Evolutionary conservation across 2,888 invertebrate genomes (phyloP).

Genomic region (Amphipoea lucens): DNA sequence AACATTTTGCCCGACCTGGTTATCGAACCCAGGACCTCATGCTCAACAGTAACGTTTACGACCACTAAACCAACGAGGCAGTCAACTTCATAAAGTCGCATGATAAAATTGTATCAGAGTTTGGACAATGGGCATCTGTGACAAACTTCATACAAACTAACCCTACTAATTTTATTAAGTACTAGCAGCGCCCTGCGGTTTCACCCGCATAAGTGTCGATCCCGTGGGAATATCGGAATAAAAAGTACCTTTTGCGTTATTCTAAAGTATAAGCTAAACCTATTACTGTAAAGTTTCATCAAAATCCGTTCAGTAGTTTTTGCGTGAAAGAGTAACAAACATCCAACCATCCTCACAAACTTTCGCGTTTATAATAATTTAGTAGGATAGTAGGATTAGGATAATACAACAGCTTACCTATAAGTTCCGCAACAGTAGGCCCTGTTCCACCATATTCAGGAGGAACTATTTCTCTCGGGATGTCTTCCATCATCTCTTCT

Average conservation of each 20-base stretch:
- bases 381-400: too few relatives aligned
- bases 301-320: too few relatives aligned
- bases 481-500: conserved; percentile 88
- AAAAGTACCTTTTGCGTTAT: too few relatives aligned
- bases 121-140: neutral
- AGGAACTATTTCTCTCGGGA: conserved; percentile 91
- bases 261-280: too few relatives aligned
- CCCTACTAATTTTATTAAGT: neutral
- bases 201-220: too few relatives aligned
- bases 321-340: too few relatives aligned
- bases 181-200: too few relatives aligned
- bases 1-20: accelerated
- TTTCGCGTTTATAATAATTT: too few relatives aligned
- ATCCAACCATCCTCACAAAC: too few relatives aligned
- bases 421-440: conserved; percentile 87
- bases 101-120: neutral
- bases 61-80: neutral
- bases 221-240: too few relatives aligned
- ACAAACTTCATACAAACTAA: neutral
- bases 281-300: too few relatives aligned
- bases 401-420: conserved; percentile 77
- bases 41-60: neutral
- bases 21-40: too few relatives aligned
- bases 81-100: neutral
- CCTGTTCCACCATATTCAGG: conserved; percentile 92